Base-by-base conservation (phyloP, 2,113 vertebrate species). In the Cinclus cinclus region DNA sequence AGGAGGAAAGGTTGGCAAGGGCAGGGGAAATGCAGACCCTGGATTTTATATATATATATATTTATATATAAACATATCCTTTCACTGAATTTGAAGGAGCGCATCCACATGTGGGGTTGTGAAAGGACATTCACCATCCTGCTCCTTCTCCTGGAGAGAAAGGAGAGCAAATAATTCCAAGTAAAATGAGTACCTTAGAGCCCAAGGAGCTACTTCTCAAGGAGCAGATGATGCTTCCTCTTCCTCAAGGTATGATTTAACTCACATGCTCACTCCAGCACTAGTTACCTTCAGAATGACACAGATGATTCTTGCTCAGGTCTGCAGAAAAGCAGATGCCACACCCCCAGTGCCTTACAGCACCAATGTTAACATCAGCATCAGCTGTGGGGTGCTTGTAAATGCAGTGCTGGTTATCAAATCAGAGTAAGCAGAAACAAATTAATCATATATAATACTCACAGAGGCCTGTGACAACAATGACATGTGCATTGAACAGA, bases 91-190 rank as follows among this genome's bases (percentile, higher is more conserved):
- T 20, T 11, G 42, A 69, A 87, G 74, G 59, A 58, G 19, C 63
- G 90, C 63, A 39, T 84, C 65, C 89, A 91, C 82, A 55, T 52
- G 58, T 74, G 75, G 58, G 59, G 22, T 39, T 69, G 47, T 90
- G 90, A 77, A 68, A 87, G 68, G 59, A 73, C 79, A 86, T 92
- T 91, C 47, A 90, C 91, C 92, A 92, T 60, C 56, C 75, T 79
- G 37, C 62, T 91, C 41, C 35, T 82, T 59, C 44, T 76, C n/a
- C 68, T 55, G 37, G 23, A 90, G 44, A 75, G 56, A 88, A 83
- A 76, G 59, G 15, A 88, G 27, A 93, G 50, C 16, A n/a, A 89
- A 28, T 60, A 93, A 83, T 16, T 77, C 47, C 39, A n/a, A 80
- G 78, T 37, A 28, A 74, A 83, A 86, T 31, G 16, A 23, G 4